A percentile compares a stretch with the other conserved stretches of the same genome.
Conservation (phyloP, 2,113 vertebrate species). For the Nestor notabilis region DNA sequence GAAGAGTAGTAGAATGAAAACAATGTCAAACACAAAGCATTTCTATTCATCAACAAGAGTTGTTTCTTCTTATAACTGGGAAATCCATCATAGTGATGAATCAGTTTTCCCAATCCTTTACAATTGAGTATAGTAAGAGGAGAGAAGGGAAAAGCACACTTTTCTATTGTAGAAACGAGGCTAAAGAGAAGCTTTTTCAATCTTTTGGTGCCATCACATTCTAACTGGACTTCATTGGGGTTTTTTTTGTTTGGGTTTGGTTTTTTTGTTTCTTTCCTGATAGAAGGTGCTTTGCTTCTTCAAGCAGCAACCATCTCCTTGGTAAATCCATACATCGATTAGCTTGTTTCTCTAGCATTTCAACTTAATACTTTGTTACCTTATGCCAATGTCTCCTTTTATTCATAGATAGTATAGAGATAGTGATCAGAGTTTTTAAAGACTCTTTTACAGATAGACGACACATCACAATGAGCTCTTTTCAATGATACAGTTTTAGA, state of each 20-base stretch:
- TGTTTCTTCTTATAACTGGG: background rate
- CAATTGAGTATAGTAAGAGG: background rate
- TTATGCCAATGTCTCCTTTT: background rate
- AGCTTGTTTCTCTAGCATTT: background rate
- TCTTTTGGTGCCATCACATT: background rate
- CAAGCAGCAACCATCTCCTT: background rate
- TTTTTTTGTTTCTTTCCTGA: background rate
- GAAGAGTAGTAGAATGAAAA: background rate
- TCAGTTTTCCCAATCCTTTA: background rate
- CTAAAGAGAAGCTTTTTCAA: background rate
- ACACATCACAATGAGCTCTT: background rate
- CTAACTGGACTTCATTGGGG: background rate
- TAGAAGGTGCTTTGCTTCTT: background rate
- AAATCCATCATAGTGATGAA: background rate
- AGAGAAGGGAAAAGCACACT: background rate
- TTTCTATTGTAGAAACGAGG: rapidly evolving
- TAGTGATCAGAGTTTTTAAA: constrained; percentile 18
- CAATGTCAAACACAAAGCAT: background rate
- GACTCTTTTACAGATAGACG: background rate
- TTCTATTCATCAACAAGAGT: background rate
- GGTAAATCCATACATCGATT: background rate
- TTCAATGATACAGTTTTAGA: constrained; percentile 13
- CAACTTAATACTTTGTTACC: background rate
- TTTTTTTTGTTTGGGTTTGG: background rate
- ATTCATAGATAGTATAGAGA: background rate